Conservation (phyloP, 2,888 invertebrate genomes). For the Strigamia maritima region DNA sequence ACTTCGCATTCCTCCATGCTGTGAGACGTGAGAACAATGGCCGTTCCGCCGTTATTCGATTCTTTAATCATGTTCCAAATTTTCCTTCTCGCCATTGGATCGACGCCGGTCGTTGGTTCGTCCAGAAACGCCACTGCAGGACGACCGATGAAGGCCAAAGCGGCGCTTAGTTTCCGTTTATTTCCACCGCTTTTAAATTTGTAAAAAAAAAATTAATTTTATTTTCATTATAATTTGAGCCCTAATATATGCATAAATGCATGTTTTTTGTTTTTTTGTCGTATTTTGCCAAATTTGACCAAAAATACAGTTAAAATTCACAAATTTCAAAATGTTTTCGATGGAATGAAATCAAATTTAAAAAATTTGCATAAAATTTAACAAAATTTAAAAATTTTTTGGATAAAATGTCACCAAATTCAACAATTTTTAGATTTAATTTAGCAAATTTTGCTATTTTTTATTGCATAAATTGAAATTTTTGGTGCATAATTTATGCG, state of each 20-base stretch:
- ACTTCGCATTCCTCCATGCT: constrained; percentile 41
- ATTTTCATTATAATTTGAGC: not conserved
- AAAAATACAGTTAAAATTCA: too few species aligned
- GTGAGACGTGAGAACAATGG: constrained; percentile 76
- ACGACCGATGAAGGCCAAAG: constrained; percentile 66
- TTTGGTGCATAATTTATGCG: too few species aligned
- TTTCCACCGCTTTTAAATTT: constrained; percentile 66
- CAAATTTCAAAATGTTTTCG: too few species aligned
- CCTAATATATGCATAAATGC: too few species aligned
- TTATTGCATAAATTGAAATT: not conserved
- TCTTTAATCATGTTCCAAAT: constrained; percentile 66
- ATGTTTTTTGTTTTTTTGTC: too few species aligned
- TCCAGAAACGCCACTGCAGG: constrained; percentile 68
- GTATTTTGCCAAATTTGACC: too few species aligned
- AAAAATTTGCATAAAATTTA: too few species aligned
- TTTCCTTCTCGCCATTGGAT: constrained; percentile 70
- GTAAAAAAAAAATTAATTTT: not conserved
- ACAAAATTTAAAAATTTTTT: too few species aligned
- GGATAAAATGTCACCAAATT: too few species aligned
- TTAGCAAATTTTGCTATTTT: not conserved
- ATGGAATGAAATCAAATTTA: too few species aligned
- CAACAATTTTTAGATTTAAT: too few species aligned
- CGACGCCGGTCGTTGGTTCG: constrained; percentile 69
- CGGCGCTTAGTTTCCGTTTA: constrained; percentile 69
- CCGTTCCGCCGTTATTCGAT: constrained; percentile 67